These are phyloP conservation scores for Psylliodes chrysocephalus DNA, from an alignment of 2,888 invertebrate genomes.

Conservation along the genomic window DNA sequence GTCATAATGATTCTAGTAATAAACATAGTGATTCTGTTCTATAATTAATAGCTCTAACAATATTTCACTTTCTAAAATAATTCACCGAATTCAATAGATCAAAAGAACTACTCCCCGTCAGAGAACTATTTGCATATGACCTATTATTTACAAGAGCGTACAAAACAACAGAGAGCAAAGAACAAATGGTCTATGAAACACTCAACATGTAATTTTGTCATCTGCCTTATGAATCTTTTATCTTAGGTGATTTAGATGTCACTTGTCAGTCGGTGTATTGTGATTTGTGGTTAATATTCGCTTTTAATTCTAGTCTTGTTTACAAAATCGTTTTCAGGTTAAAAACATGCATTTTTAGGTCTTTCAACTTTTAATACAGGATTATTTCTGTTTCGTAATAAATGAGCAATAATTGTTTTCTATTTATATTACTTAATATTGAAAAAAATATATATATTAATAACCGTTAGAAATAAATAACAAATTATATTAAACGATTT, in stretches of 20 bases:
- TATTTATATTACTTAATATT: no score
- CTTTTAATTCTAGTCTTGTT: constrained; percentile 50
- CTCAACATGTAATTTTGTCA: constrained; percentile 47
- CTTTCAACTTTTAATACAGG: neutral
- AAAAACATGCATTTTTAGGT: neutral
- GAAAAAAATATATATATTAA: no score
- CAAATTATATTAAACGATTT: no score
- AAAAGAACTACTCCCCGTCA: constrained; percentile 10
- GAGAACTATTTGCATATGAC: constrained; percentile 9
- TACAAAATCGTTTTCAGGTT: constrained; percentile 37
- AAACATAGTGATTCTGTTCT: no score
- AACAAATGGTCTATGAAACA: constrained; percentile 42
- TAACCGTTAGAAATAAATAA: no score
- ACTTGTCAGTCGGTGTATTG: constrained; percentile 27
- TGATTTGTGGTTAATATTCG: constrained; percentile 44
- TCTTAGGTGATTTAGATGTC: constrained; percentile 46
- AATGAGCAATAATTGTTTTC: no score
- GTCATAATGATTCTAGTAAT: no score
- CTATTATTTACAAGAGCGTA: constrained; percentile 18
- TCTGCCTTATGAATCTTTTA: constrained; percentile 47
- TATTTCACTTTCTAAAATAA: constrained; percentile 6
- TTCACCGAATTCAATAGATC: constrained; percentile 14
- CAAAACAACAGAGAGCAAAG: constrained; percentile 31
- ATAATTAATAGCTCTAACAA: neutral
- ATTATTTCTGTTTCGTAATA: no score